These are phyloP conservation scores for Antigone vipio DNA, from an alignment of 2,113 vertebrate genomes.

Conservation along the genomic window DNA sequence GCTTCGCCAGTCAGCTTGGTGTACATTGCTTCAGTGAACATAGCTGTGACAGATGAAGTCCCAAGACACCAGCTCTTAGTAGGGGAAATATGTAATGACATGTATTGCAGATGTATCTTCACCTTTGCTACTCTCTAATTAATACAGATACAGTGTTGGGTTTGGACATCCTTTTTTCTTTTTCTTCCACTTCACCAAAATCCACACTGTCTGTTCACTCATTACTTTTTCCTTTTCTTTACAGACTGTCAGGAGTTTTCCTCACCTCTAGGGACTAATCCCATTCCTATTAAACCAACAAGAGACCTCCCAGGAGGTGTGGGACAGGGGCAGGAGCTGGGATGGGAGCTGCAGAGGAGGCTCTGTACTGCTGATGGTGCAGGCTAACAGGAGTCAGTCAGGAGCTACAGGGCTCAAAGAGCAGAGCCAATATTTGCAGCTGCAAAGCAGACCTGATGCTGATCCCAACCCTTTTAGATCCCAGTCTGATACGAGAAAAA, in stretches of 20 bases:
- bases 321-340: not conserved
- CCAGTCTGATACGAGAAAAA: not conserved
- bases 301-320: not conserved
- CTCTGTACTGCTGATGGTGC: not conserved
- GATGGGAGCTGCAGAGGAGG: not conserved
- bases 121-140: not conserved
- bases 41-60: not conserved
- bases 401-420: not conserved
- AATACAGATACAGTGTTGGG: not conserved
- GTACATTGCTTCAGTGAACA: not conserved
- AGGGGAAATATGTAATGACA: not conserved
- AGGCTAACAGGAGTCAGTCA: not conserved
- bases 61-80: not conserved
- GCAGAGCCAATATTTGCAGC: not conserved
- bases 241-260: not conserved
- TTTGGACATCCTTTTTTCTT: not conserved
- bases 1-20: not conserved
- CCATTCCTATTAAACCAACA: not conserved
- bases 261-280: not conserved
- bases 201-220: not conserved
- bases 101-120: not conserved
- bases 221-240: not conserved
- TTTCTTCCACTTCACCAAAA: not conserved
- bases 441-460: constrained; percentile 32
- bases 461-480: constrained; percentile 33